phyloP scores from a whole-genome alignment of 2,888 invertebrate genomes.

The Drosophila setosimentum region DNA sequence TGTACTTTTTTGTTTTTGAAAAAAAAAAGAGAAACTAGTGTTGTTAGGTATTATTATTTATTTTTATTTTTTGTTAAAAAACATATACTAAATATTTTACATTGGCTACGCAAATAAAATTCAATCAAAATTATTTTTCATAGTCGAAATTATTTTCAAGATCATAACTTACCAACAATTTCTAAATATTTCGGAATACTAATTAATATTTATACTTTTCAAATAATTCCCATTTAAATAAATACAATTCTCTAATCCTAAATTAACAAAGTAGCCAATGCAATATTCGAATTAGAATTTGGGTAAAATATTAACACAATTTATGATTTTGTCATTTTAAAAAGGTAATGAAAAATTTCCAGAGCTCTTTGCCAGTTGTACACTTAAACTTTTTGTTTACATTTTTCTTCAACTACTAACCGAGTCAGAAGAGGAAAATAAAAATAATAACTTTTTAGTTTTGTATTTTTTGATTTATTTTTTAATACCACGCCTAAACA shows the following conservation, averaged over 20 bases:
- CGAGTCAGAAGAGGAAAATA: conserved; percentile 54
- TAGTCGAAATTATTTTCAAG: not conserved
- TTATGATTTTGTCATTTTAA: conserved; percentile 48
- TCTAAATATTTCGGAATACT: not conserved
- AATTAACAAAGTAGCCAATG: conserved; percentile 17
- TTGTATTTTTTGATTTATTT: conserved; percentile 73
- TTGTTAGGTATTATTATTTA: conserved; percentile 37
- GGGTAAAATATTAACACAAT: conserved; percentile 26
- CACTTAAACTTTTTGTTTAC: conserved; percentile 71
- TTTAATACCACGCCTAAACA: conserved; percentile 85
- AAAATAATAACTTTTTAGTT: conserved; percentile 57
- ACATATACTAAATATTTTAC: conserved; percentile 12
- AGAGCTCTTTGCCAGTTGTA: conserved; percentile 85
- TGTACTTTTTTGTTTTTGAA: conserved; percentile 59
- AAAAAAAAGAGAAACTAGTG: conserved; percentile 10
- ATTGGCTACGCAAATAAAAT: conserved; percentile 28
- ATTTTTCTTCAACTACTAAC: conserved; percentile 62
- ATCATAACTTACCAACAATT: not conserved
- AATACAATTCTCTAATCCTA: not conserved
- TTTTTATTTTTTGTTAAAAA: conserved; percentile 23
- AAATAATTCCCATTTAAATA: not conserved
- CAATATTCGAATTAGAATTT: conserved; percentile 17
- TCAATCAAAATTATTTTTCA: not conserved
- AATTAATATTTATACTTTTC: too few species aligned
- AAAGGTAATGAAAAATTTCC: conserved; percentile 84